Evolutionary conservation across 2,113 vertebrate species (phyloP).

Genomic region (Narcine bancroftii): DNA sequence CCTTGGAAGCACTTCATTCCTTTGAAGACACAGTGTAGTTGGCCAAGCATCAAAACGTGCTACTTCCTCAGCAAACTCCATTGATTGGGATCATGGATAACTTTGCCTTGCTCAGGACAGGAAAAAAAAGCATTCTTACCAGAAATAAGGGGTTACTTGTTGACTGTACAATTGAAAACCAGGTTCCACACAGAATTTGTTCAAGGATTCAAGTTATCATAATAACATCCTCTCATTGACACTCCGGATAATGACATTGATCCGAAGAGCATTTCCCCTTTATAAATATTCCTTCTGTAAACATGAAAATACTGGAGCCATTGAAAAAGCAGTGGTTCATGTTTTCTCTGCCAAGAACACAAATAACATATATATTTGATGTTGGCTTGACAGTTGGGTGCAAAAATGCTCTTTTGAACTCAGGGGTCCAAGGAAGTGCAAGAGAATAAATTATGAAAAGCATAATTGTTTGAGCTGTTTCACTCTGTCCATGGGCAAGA

Average conservation of each 20-base stretch:
- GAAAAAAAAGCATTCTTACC: neutral
- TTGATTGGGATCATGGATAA: neutral
- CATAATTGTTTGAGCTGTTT: slow-evolving; percentile 53
- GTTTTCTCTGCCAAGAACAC: neutral
- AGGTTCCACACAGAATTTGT: neutral
- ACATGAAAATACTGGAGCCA: neutral
- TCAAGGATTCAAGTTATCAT: neutral
- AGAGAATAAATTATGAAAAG: slow-evolving; percentile 55
- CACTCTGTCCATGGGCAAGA: slow-evolving; percentile 56
- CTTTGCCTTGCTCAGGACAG: neutral
- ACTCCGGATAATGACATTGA: slow-evolving; percentile 13
- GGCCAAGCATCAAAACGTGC: neutral
- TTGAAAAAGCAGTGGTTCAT: neutral
- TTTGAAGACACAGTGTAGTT: neutral
- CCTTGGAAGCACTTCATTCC: neutral
- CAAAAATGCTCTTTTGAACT: slow-evolving; percentile 56
- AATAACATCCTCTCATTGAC: neutral
- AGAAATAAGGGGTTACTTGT: neutral
- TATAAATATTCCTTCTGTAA: slow-evolving; percentile 5
- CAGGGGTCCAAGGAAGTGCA: slow-evolving; percentile 53
- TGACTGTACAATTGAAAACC: neutral
- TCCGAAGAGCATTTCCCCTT: neutral
- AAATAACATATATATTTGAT: neutral
- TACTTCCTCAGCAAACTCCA: slow-evolving; percentile 15
- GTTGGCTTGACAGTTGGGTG: slow-evolving; percentile 8